phyloP scores from a whole-genome alignment of 2,797 vertebrate genomes.

The Hypotaenidia okinawae region DNA sequence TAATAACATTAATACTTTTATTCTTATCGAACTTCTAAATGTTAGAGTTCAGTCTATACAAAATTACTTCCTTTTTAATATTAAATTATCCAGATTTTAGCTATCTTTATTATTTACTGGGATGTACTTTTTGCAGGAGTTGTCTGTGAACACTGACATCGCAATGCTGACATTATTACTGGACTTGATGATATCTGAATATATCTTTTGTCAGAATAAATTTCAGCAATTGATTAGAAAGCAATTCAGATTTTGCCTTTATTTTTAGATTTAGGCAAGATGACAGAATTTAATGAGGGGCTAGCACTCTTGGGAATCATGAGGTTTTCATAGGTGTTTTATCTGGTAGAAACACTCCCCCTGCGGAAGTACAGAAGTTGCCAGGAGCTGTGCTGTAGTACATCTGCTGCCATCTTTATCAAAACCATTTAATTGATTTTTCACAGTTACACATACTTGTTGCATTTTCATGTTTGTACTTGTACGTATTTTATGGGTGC shows the following conservation, averaged over 20 bases:
- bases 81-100: not conserved
- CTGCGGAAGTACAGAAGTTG: not conserved
- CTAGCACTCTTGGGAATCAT: not conserved
- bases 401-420: not conserved
- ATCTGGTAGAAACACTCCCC: not conserved
- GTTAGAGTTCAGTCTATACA: not conserved
- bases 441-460: not conserved
- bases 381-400: not conserved
- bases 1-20: not conserved
- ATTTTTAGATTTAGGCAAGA: not conserved
- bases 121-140: not conserved
- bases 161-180: not conserved
- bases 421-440: not conserved
- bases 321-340: not conserved
- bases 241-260: not conserved
- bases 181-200: not conserved
- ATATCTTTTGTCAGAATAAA: not conserved
- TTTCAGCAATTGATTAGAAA: not conserved
- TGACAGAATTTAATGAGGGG: not conserved
- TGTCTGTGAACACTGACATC: not conserved
- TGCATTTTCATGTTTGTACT: not conserved
- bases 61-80: not conserved
- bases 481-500: not conserved
- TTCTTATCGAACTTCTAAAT: not conserved
- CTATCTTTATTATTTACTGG: not conserved